Conservation (phyloP, 64 coral and sea anemone species). For the Montipora cactus region DNA sequence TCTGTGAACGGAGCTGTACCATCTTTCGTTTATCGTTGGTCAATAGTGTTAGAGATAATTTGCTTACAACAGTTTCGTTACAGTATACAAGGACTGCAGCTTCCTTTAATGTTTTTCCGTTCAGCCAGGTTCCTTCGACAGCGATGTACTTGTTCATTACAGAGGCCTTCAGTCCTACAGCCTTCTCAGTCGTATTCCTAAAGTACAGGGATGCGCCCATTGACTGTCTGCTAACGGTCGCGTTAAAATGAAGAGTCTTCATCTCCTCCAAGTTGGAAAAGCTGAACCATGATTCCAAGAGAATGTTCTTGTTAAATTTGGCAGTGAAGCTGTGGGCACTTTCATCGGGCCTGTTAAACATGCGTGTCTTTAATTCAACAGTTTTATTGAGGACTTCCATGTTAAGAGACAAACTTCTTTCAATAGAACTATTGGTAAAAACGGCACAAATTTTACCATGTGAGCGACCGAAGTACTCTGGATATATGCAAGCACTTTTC, state of each 20-base stretch:
- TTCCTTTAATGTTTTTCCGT: conserved; percentile 66
- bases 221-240: conserved; percentile 74
- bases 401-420: conserved; percentile 78
- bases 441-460: conserved; percentile 72
- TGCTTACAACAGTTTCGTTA: conserved; percentile 56
- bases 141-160: conserved; percentile 69
- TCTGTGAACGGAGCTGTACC: conserved; percentile 32
- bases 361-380: conserved; percentile 72
- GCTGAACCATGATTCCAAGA: conserved; percentile 80
- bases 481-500: conserved; percentile 69
- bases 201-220: conserved; percentile 58
- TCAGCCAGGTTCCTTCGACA: conserved; percentile 62
- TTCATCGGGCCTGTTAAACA: conserved; percentile 29
- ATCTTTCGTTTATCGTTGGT: conserved; percentile 35
- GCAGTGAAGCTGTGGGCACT: conserved; percentile 56
- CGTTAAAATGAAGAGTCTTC: conserved; percentile 71
- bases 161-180: conserved; percentile 71
- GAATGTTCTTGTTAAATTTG: conserved; percentile 67
- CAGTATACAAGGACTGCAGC: conserved; percentile 63
- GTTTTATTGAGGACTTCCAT: conserved; percentile 70
- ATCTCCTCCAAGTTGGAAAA: conserved; percentile 17
- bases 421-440: conserved; percentile 68
- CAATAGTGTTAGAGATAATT: neutral
- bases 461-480: conserved; percentile 62
- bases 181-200: conserved; percentile 53